Conservation (phyloP, 2,113 vertebrate genomes). For the Malurus cyaneus region DNA sequence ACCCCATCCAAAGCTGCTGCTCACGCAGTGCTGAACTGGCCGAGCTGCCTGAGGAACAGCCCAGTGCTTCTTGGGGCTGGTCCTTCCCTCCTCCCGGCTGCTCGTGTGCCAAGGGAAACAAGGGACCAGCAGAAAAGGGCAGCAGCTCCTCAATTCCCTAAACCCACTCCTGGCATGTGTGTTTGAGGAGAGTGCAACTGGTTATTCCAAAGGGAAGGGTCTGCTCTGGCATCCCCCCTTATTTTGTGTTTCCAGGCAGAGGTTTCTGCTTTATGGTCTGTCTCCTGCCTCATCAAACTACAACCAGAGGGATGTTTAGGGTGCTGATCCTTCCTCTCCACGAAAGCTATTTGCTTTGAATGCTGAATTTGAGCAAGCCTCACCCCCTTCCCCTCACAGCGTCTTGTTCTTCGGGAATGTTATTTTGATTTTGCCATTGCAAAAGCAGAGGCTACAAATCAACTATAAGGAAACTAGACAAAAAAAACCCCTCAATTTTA, state of each 20-base stretch:
- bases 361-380: background rate
- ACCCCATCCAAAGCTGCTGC: constrained; percentile 2
- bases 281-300: background rate
- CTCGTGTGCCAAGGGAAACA: background rate
- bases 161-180: background rate
- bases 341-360: background rate
- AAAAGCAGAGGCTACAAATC: constrained; percentile 24
- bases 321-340: background rate
- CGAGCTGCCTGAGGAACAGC: background rate
- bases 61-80: background rate
- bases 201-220: background rate
- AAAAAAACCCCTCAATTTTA: background rate
- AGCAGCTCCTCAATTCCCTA: background rate
- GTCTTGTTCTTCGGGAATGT: background rate
- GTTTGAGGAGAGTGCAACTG: background rate
- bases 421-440: background rate
- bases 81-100: background rate
- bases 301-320: background rate
- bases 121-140: background rate
- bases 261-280: background rate
- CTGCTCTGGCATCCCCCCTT: background rate
- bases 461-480: background rate
- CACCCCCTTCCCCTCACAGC: background rate
- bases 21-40: background rate
- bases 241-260: background rate